Conservation (phyloP, 1,140 invertebrate species). For the Drosophila erecta region DNA sequence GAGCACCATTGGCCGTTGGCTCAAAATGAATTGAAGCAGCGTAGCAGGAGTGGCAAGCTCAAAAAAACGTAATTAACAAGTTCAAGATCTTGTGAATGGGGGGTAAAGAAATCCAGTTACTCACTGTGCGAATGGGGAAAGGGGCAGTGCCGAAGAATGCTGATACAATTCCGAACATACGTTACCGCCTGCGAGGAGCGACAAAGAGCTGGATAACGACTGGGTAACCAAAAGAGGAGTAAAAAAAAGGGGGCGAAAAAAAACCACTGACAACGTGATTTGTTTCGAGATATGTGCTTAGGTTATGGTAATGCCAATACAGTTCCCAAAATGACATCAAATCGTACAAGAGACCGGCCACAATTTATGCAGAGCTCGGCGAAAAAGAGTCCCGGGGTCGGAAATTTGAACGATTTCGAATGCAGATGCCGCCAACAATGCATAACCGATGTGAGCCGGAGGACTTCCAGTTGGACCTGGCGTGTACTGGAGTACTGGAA, state of each 20-base stretch:
- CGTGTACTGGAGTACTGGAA: neutral
- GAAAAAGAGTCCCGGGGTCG: slow-evolving; percentile 40
- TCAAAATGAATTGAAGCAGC: slow-evolving; percentile 13
- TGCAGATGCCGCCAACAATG: slow-evolving; percentile 58
- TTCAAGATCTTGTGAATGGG: slow-evolving; percentile 38
- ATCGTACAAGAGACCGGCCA: slow-evolving; percentile 33
- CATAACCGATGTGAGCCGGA: slow-evolving; percentile 49
- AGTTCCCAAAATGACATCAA: slow-evolving; percentile 66
- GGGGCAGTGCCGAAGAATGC: slow-evolving; percentile 10
- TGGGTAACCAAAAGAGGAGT: slow-evolving; percentile 2
- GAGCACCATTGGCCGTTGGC: neutral
- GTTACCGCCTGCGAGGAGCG: neutral
- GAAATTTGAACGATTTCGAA: slow-evolving; percentile 66
- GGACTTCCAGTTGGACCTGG: neutral
- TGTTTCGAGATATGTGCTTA: slow-evolving; percentile 40
- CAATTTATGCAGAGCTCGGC: slow-evolving; percentile 65
- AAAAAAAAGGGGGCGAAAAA: neutral
- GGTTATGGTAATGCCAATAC: slow-evolving; percentile 60
- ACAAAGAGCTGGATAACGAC: slow-evolving; percentile 3
- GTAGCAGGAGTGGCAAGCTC: neutral
- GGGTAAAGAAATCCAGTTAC: slow-evolving; percentile 7
- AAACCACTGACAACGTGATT: slow-evolving; percentile 52
- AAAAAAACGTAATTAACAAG: slow-evolving; percentile 18
- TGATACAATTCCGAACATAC: slow-evolving; percentile 33
- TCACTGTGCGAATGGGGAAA: neutral